phyloP scores from a whole-genome alignment of 2,113 vertebrate genomes.

The Salvelinus alpinus region DNA sequence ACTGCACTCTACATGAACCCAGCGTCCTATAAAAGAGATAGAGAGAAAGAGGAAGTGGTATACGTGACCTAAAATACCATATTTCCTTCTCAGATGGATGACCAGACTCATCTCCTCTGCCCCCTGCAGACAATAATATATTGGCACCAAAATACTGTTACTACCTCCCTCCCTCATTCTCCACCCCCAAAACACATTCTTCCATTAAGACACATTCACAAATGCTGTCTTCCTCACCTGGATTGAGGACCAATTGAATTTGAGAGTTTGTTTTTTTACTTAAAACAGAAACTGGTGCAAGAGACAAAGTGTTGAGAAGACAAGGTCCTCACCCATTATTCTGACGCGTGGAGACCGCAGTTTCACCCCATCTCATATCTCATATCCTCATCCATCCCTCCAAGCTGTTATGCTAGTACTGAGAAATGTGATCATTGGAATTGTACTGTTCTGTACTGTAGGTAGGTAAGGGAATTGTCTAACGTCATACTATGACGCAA shows the following conservation, averaged over 20 bases:
- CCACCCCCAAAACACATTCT: not conserved
- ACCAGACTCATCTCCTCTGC: not conserved
- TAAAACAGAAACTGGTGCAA: conserved; percentile 13
- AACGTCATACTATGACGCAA: too few species aligned
- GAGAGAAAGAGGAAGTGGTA: conserved; percentile 19
- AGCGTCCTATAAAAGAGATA: conserved; percentile 11
- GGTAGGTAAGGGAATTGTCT: too few species aligned
- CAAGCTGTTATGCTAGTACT: too few species aligned
- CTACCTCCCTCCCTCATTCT: not conserved
- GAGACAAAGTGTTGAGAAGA: conserved; percentile 23
- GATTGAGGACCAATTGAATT: not conserved
- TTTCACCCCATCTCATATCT: too few species aligned
- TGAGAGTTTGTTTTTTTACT: not conserved
- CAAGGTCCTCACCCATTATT: not conserved
- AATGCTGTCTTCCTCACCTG: not conserved
- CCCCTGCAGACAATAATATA: conserved; percentile 4
- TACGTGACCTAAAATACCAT: conserved; percentile 6
- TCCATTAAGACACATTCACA: not conserved
- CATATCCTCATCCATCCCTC: too few species aligned
- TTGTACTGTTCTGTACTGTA: too few species aligned
- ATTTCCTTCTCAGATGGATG: not conserved
- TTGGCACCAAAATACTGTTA: too few species aligned
- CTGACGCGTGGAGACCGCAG: not conserved
- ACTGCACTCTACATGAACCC: conserved; percentile 88
- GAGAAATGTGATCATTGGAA: too few species aligned